Evolutionary conservation across 2,797 vertebrate genomes (phyloP), one percentile per base, ranked within the genome.

Genomic region (Urophycis tenuis): DNA sequence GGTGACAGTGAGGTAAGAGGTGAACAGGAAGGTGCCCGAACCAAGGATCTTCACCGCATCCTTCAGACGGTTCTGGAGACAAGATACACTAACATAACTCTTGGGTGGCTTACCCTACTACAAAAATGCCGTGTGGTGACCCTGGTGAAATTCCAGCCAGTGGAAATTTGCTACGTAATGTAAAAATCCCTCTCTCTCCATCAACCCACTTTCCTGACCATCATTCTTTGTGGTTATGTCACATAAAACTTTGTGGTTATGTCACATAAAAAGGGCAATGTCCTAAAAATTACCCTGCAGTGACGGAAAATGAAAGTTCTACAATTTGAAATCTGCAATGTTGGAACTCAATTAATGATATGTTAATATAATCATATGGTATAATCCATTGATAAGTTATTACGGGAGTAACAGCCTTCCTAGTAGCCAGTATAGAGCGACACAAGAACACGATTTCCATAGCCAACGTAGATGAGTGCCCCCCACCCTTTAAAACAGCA

Each of bases 21-120:
- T 85, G 41, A 96, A 96, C 74, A 99, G 83, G 41, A 95, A 80
- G 71, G 94, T 87, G 30, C 96, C 97, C 0, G 95, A 93, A 35
- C 96, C 89, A 3, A 97, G 89, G 72, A 97, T 88, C 84, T 93
- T 87, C 32, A 92, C 80, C 0, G 95, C 94, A 1, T 97, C 95
- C 86, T 92, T 94, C 5, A 92, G 77, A 75, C 92, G 92, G 83
- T 92, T 93, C 96, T 96, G 88, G 81, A 69, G 75, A 83, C 15
- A 53, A 25, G 11, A 30, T 70, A 70, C 53, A 60, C 53, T 10
- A 25, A 60, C 8, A 53, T 22, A 53, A 53, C 19, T 53, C 45
- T 22, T 19, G 19, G 36, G 36, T 39, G 36, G 12, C 36, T 39
- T 14, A 39, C 11, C n/a, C 45, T 49, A 14, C 17, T 49, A 15